Conservation (phyloP, 2,113 vertebrate genomes). For the Phalacrocorax carbo region DNA sequence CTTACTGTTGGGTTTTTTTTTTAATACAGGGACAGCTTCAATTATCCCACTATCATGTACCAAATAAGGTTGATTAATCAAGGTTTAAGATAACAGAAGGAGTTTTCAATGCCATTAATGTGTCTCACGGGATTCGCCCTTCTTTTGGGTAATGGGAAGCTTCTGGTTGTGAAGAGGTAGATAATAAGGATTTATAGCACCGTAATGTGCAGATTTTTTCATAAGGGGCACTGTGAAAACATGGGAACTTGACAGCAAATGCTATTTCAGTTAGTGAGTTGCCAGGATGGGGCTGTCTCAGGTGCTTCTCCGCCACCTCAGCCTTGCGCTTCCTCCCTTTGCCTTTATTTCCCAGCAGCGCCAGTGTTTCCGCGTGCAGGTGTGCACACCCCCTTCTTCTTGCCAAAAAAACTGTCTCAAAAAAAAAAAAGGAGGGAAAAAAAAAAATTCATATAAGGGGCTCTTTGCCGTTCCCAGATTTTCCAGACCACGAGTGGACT, state of each 20-base stretch:
- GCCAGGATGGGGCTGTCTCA: background rate
- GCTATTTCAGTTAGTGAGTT: background rate
- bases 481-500: background rate
- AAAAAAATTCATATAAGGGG: background rate
- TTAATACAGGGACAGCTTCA: background rate
- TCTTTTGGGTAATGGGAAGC: constrained; percentile 40
- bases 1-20: background rate
- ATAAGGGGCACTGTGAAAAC: background rate
- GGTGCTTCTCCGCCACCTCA: background rate
- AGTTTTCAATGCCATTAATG: constrained; percentile 29
- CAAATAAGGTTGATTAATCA: constrained; percentile 50
- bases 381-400: background rate
- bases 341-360: background rate
- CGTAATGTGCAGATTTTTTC: background rate
- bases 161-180: background rate
- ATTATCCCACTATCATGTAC: constrained; percentile 8
- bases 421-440: background rate
- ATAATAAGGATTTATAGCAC: constrained; percentile 56
- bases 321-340: background rate
- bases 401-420: background rate
- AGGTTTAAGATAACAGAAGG: constrained; percentile 41
- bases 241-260: constrained; percentile 4
- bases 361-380: background rate
- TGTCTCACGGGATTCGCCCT: background rate
- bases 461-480: background rate